These are phyloP conservation scores for Neria commutata DNA, from an alignment of 2,888 invertebrate genomes.

Conservation along the genomic window DNA sequence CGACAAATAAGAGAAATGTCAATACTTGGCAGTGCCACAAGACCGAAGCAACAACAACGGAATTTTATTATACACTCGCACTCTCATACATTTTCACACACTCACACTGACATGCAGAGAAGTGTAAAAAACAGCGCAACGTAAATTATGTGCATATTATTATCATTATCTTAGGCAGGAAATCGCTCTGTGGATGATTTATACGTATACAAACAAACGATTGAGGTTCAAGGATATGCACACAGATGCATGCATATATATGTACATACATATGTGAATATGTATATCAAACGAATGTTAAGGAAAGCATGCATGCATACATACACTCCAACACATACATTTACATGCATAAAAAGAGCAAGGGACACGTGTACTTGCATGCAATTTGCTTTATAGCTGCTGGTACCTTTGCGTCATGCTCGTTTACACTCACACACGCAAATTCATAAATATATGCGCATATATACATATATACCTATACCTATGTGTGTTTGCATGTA, in stretches of 20 bases:
- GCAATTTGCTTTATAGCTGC: neutral
- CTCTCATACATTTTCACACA: neutral
- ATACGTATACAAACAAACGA: slow-evolving; percentile 8
- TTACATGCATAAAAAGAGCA: neutral
- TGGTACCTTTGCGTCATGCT: neutral
- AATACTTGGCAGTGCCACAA: neutral
- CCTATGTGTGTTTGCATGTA: neutral
- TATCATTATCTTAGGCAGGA: slow-evolving; percentile 2
- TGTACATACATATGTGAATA: neutral
- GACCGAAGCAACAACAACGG: too few species aligned
- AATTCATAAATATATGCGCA: slow-evolving; percentile 25
- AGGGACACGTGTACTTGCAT: too few species aligned
- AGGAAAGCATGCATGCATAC: neutral
- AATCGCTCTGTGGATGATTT: slow-evolving; percentile 12
- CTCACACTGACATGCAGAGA: neutral
- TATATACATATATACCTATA: neutral
- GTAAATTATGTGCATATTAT: slow-evolving; percentile 16
- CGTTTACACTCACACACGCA: slow-evolving; percentile 1
- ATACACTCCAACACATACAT: neutral
- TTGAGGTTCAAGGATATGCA: neutral
- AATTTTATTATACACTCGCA: slow-evolving; percentile 3
- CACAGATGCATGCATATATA: too few species aligned
- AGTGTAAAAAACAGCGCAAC: too few species aligned
- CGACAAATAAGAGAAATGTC: neutral
- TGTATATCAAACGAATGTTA: neutral